These are phyloP conservation scores for Dromococcyx pavoninus DNA, from an alignment of 2,797 vertebrate genomes.

Conservation along the genomic window DNA sequence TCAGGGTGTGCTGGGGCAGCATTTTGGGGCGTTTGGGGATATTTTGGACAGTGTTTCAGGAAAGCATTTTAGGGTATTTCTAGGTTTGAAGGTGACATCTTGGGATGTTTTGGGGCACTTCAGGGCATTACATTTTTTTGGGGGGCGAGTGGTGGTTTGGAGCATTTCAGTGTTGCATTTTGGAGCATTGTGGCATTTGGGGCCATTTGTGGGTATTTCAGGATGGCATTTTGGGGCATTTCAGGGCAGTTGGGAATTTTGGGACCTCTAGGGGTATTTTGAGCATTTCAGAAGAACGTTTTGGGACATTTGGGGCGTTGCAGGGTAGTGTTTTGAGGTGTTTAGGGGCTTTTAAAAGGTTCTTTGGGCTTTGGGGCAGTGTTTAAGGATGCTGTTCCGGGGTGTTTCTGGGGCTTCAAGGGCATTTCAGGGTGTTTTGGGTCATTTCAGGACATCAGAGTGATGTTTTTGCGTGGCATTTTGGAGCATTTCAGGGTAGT, in stretches of 20 bases:
- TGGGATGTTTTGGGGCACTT: neutral
- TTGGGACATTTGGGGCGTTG: neutral
- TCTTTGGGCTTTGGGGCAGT: neutral
- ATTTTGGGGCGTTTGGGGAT: neutral
- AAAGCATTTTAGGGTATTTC: neutral
- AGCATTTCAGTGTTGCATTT: neutral
- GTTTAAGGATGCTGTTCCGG: neutral
- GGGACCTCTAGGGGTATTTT: neutral
- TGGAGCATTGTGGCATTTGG: neutral
- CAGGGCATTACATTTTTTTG: neutral
- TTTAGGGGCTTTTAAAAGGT: neutral
- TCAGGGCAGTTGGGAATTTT: neutral
- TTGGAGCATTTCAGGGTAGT: neutral
- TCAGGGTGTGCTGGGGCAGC: neutral
- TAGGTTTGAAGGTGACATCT: neutral
- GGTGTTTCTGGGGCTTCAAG: neutral
- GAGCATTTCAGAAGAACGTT: neutral
- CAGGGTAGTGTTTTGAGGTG: neutral
- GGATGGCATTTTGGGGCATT: neutral
- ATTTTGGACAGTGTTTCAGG: neutral
- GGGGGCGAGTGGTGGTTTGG: neutral
- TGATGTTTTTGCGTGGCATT: neutral
- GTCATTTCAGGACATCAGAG: neutral
- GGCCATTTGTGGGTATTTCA: neutral
- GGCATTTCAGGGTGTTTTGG: neutral